Percentiles rank a stretch among this genome's conserved stretches.
Conservation (phyloP, 2,113 vertebrate species). For the Azemiops feae region DNA sequence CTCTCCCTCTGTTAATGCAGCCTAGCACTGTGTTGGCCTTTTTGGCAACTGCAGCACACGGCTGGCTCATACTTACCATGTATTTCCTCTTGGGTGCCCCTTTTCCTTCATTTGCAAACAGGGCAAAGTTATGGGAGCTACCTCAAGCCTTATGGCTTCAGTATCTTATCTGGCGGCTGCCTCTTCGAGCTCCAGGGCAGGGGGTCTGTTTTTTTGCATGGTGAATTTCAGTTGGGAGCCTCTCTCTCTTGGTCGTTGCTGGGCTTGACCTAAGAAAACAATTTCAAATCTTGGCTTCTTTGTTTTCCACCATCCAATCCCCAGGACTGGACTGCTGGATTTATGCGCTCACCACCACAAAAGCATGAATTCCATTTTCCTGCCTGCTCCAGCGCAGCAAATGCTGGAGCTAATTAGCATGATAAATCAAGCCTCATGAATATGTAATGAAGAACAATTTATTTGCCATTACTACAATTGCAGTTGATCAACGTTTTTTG, state of each 20-base stretch:
- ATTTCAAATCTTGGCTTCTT: neutral
- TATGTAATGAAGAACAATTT: constrained; percentile 26
- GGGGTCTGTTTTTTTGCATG: neutral
- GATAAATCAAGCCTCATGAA: constrained; percentile 43
- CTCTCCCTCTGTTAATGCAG: too few relatives aligned
- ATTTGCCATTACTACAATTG: neutral
- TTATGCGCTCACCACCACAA: neutral
- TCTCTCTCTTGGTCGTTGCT: neutral
- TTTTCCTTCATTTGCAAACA: neutral
- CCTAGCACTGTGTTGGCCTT: too few relatives aligned
- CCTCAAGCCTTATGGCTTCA: neutral
- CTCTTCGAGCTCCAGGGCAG: neutral
- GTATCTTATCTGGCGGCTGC: neutral
- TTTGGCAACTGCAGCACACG: too few relatives aligned
- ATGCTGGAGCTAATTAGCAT: constrained; percentile 18
- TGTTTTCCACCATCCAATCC: neutral
- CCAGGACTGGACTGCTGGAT: neutral
- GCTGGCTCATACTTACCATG: too few relatives aligned
- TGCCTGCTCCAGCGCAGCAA: constrained; percentile 11
- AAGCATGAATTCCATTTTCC: constrained; percentile 20
- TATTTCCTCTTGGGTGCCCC: neutral
- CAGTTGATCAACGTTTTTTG: neutral
- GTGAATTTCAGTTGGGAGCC: neutral
- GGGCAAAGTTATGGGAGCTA: neutral
- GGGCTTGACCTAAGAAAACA: neutral